Base-by-base conservation (phyloP, 2,797 vertebrate species). In the Neosilurus mollespiculum region DNA sequence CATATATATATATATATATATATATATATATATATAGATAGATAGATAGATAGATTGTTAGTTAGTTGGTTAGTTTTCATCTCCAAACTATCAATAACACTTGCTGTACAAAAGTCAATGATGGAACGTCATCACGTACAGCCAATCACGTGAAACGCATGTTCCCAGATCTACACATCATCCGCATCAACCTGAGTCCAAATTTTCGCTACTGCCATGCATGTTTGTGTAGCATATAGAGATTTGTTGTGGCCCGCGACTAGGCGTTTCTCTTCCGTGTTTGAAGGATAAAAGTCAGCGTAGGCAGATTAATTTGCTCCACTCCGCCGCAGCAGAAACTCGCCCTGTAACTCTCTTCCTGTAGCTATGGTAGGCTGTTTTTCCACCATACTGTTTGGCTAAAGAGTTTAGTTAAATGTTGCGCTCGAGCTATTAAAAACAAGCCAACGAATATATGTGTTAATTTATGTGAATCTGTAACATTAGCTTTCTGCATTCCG, bases 321-420 rank as follows among this genome's bases (percentile, higher is more conserved):
- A 59, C 34, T 79, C 84, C 12, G 77, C 43, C n/a, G 34, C 16
- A 70, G 9, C 34, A 24, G 53, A 22, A 43, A 67, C 34, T 22
- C 24, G 26, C 16, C 24, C 59, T 7, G 26, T 6, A 7, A 20
- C 4, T 49, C 53, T 2, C 30, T 24, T 15, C 0, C 51, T 61
- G 80, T 75, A 79, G 76, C 8, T 20, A 85, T 85, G 84, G 84
- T 85, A 82, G 34, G 66, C n/a, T 71, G 22, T 62, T 54, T n/a
- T 24, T n/a, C n/a, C n/a, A n/a, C n/a, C 43, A 14, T 22, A 51
- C 34, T 1, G 12, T 56, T 51, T 58, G 20, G 4, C 7, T 16
- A 53, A 26, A 20, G 1, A 0, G 20, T 15, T 30, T 18, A 26
- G 14, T 14, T 54, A 16, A 26, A 73, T 7, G 16, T 14, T 34